These are phyloP conservation scores for Empidonax alnorum DNA, from an alignment of 2,113 vertebrate species.

Conservation along the genomic window DNA sequence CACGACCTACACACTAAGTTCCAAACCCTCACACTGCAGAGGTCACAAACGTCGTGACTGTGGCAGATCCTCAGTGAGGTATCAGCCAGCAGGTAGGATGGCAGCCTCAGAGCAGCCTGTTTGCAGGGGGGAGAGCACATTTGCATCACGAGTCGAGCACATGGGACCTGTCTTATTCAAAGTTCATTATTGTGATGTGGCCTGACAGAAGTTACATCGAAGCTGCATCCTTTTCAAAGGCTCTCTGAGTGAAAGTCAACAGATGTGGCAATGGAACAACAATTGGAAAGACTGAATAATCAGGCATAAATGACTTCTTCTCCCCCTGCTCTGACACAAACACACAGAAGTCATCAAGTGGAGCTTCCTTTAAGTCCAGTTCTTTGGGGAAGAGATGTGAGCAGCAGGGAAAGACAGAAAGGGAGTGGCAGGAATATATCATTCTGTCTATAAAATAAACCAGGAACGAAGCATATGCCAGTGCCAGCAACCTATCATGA, in stretches of 20 bases:
- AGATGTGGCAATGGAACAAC: not conserved
- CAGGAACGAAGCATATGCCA: not conserved
- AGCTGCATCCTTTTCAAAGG: not conserved
- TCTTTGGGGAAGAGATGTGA: not conserved
- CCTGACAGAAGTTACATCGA: not conserved
- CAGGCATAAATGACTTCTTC: not conserved
- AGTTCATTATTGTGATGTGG: not conserved
- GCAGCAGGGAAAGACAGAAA: not conserved
- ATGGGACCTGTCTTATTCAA: not conserved
- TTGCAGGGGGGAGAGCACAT: not conserved
- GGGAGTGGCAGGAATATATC: not conserved
- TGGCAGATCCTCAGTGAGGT: not conserved
- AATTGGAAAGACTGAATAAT: not conserved
- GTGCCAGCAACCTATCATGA: not conserved
- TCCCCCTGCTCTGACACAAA: not conserved
- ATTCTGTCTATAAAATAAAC: not conserved
- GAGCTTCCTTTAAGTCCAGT: not conserved
- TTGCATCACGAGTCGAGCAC: not conserved
- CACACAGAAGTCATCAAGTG: not conserved
- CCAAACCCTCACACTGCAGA: not conserved
- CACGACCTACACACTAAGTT: rapidly evolving
- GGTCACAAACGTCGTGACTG: not conserved
- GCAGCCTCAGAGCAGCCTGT: not conserved
- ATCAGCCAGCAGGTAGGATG: not conserved
- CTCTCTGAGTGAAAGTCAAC: not conserved